These are phyloP conservation scores for Drosophila truncata DNA, from an alignment of 1,140 invertebrate species.

Conservation along the genomic window DNA sequence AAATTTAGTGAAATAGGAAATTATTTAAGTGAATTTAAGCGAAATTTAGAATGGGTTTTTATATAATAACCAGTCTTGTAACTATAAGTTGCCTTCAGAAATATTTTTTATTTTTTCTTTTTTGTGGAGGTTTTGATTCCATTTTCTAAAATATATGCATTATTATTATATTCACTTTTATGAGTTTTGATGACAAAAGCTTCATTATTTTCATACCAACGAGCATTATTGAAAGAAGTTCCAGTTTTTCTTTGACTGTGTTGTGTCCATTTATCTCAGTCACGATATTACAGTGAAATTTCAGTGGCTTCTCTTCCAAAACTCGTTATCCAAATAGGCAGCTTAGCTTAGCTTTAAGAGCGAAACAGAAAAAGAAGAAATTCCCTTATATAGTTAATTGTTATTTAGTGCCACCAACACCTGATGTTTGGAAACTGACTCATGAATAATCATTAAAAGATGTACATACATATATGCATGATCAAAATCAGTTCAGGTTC, in stretches of 20 bases:
- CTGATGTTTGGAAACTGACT: constrained; percentile 45
- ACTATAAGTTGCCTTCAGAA: not conserved
- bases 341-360: constrained; percentile 13
- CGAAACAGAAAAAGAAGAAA: constrained; percentile 6
- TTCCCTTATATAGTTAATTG: constrained; percentile 70
- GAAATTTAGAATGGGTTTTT: not conserved
- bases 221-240: not conserved
- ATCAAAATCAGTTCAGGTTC: constrained; percentile 23
- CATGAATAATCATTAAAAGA: constrained; percentile 55
- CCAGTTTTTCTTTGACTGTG: not conserved
- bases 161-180: not conserved
- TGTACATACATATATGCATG: constrained; percentile 7
- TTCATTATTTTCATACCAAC: not conserved
- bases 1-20: not conserved
- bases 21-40: too few relatives aligned
- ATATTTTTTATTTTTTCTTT: not conserved
- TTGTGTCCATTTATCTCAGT: not conserved
- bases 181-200: not conserved
- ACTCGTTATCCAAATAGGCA: constrained; percentile 63
- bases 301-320: constrained; percentile 55
- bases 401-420: constrained; percentile 77
- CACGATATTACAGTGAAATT: constrained; percentile 23
- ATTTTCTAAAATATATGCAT: not conserved
- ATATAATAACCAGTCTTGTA: not conserved
- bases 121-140: not conserved